phyloP scores from a whole-genome alignment of 2,888 invertebrate species.

The Meiosimyza platycephala region DNA sequence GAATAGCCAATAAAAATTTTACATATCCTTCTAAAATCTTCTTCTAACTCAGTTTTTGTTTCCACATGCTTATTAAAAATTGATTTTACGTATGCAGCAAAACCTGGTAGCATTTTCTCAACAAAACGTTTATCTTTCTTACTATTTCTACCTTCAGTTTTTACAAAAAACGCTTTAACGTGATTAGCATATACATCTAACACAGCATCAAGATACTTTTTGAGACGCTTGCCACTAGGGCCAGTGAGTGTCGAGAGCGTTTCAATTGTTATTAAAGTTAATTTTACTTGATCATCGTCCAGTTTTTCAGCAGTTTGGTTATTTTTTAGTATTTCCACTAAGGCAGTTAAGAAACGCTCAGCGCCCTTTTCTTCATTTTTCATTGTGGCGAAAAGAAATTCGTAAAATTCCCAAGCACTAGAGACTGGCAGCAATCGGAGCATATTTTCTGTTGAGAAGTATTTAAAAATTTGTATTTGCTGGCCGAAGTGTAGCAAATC shows the following conservation, averaged over 20 bases:
- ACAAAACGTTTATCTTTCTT: conserved; percentile 59
- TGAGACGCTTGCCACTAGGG: conserved; percentile 48
- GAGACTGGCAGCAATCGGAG: conserved; percentile 53
- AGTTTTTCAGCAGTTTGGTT: conserved; percentile 40
- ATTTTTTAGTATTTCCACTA: conserved; percentile 46
- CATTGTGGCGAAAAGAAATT: conserved; percentile 53
- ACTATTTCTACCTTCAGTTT: conserved; percentile 35
- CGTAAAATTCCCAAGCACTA: conserved; percentile 55
- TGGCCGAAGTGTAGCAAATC: conserved; percentile 63
- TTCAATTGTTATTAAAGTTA: conserved; percentile 57
- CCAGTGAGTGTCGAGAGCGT: conserved; percentile 51
- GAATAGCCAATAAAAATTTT: conserved; percentile 65
- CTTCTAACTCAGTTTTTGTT: conserved; percentile 46
- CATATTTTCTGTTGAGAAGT: conserved; percentile 53
- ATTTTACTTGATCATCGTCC: conserved; percentile 49
- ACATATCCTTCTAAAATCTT: conserved; percentile 60
- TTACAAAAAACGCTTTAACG: conserved; percentile 47
- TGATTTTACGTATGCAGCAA: conserved; percentile 48
- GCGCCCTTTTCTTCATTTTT: conserved; percentile 52
- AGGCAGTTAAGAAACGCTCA: conserved; percentile 51
- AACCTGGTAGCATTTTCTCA: conserved; percentile 53
- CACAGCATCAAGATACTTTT: conserved; percentile 46
- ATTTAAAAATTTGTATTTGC: conserved; percentile 55
- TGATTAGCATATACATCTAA: conserved; percentile 45
- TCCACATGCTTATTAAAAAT: conserved; percentile 40